These are phyloP conservation scores for Apostichopus parvimensis DNA, from an alignment of 35 echinoderm and acorn worm species.

Conservation along the genomic window DNA sequence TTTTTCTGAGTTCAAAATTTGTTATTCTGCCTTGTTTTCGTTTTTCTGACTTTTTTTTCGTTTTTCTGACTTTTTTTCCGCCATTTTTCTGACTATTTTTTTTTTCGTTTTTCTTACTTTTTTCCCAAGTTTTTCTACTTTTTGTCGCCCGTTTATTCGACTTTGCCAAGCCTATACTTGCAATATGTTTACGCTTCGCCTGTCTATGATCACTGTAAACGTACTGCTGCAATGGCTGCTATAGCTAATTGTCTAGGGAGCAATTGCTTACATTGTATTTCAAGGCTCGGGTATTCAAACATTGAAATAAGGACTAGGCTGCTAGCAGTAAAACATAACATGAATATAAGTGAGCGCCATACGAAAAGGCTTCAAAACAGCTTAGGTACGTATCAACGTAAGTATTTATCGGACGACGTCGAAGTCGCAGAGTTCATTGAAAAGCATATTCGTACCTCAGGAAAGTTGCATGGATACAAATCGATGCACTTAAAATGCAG, in stretches of 20 bases:
- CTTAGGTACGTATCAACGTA: slow-evolving; percentile 29
- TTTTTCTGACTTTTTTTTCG: background rate
- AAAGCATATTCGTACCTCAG: background rate
- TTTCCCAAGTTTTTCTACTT: background rate
- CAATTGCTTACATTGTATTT: slow-evolving; percentile 31
- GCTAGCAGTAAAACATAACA: slow-evolving; percentile 21
- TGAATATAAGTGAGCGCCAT: background rate
- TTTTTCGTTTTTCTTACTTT: slow-evolving; percentile 15
- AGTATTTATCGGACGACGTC: slow-evolving; percentile 9
- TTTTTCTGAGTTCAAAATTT: too few relatives aligned
- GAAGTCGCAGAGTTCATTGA: slow-evolving; percentile 18
- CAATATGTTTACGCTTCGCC: too few relatives aligned
- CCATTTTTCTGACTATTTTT: too few relatives aligned
- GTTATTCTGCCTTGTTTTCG: too few relatives aligned
- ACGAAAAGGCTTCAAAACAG: background rate
- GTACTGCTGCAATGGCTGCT: background rate
- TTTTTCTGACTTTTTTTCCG: slow-evolving; percentile 33
- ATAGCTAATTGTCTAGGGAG: background rate
- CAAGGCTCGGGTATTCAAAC: slow-evolving; percentile 21
- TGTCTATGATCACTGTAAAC: too few relatives aligned
- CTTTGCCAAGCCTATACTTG: background rate
- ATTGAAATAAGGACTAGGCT: slow-evolving; percentile 43
- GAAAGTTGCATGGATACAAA: slow-evolving; percentile 42
- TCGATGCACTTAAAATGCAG: slow-evolving; percentile 46
- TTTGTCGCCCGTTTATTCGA: background rate